Conservation (phyloP, 2,797 vertebrate genomes). For the Melanitta fusca region DNA sequence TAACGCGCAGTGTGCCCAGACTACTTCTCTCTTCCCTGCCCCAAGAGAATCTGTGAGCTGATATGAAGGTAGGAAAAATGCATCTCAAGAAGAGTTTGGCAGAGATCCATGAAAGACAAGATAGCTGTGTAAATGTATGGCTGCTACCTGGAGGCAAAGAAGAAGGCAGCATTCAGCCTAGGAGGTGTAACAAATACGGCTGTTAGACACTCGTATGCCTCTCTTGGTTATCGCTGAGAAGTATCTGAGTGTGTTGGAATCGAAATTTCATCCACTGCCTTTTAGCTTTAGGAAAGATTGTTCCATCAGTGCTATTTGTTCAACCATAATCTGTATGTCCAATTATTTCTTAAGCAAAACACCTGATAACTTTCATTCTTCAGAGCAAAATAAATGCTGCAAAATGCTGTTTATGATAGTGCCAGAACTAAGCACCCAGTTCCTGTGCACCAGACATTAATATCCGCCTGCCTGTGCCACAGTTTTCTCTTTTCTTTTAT, state of each 20-base stretch:
- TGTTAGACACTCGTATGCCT: neutral
- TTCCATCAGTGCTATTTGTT: neutral
- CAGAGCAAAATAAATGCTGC: neutral
- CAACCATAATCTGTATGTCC: neutral
- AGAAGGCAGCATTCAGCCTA: neutral
- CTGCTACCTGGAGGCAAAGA: neutral
- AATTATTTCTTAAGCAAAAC: neutral
- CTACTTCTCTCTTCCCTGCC: neutral
- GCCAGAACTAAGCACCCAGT: neutral
- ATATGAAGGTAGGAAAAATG: neutral
- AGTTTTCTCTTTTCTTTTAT: neutral
- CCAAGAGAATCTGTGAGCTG: neutral
- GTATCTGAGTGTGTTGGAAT: neutral
- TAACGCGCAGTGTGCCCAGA: neutral
- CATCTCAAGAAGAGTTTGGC: neutral
- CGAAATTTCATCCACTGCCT: neutral
- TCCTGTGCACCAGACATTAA: neutral
- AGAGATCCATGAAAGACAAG: neutral
- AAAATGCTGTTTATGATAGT: neutral
- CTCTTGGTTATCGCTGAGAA: neutral
- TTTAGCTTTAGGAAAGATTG: neutral
- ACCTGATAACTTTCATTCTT: neutral
- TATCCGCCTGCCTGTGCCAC: neutral
- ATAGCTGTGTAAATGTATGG: neutral
- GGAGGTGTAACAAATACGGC: neutral